Conservation (phyloP, 2,113 vertebrate species). For the Strigops habroptila region DNA sequence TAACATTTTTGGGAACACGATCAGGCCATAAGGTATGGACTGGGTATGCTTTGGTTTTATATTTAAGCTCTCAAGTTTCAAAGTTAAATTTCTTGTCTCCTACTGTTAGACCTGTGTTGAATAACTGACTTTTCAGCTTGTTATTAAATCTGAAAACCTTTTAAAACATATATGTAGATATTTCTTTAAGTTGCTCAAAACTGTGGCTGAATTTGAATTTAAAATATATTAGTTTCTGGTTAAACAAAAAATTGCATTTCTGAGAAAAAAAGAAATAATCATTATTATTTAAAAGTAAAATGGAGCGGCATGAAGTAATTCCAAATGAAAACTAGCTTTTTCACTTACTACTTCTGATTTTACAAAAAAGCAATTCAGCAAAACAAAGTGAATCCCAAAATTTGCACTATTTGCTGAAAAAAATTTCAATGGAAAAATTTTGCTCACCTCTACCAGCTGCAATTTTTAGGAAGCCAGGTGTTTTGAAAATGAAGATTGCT, state of each 20-base stretch:
- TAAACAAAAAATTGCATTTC: background rate
- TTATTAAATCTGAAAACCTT: background rate
- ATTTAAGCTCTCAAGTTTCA: background rate
- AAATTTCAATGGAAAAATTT: background rate
- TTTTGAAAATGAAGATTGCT: background rate
- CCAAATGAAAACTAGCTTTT: background rate
- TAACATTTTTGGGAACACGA: constrained; percentile 19
- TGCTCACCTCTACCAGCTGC: background rate
- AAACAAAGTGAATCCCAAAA: background rate
- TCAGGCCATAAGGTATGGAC: constrained; percentile 26
- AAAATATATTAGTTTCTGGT: background rate
- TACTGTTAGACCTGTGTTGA: background rate
- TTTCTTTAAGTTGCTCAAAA: background rate
- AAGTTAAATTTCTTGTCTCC: background rate
- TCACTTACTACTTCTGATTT: background rate
- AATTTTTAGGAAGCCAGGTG: background rate
- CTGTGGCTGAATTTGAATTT: background rate
- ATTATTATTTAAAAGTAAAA: background rate
- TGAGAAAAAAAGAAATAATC: background rate
- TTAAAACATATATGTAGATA: background rate
- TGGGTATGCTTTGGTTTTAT: background rate
- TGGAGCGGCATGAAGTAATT: background rate
- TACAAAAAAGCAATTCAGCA: background rate
- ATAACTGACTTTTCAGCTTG: constrained; percentile 1
- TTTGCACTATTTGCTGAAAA: background rate